A percentile compares a stretch with the other conserved stretches of the same genome.
Conservation (phyloP, 2,797 vertebrate genomes). For the Huso huso region DNA sequence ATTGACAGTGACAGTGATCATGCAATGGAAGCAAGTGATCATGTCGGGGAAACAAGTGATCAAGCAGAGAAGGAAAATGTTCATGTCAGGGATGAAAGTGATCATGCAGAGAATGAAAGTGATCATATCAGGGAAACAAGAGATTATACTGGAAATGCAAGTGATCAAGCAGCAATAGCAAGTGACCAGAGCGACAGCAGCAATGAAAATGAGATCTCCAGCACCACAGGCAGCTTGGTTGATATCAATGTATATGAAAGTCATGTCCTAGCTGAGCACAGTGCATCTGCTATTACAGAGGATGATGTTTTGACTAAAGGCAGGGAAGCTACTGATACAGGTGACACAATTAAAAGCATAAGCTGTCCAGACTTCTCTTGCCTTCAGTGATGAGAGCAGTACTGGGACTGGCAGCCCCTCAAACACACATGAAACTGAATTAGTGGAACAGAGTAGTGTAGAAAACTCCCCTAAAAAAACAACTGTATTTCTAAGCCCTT, state of each 20-base stretch:
- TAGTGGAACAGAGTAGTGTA: neutral
- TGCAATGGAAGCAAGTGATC: neutral
- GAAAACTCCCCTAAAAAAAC: neutral
- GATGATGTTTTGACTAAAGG: neutral
- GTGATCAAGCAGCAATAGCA: too few species aligned
- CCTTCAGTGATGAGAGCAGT: slow-evolving; percentile 2
- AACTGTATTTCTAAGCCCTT: too few species aligned
- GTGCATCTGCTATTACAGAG: neutral
- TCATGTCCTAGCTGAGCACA: slow-evolving; percentile 13
- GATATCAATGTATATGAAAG: slow-evolving; percentile 14
- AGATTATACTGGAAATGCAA: too few species aligned
- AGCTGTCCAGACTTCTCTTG: neutral
- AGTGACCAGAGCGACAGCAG: neutral
- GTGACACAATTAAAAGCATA: neutral
- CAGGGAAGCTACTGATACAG: slow-evolving; percentile 4
- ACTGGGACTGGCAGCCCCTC: neutral
- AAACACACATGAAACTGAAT: neutral
- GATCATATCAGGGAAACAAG: too few species aligned
- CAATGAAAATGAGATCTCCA: slow-evolving; percentile 1
- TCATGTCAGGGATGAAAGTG: too few species aligned
- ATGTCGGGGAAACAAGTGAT: too few species aligned
- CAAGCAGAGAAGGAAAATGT: too few species aligned
- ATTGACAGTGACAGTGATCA: slow-evolving; percentile 22
- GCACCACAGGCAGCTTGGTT: neutral
- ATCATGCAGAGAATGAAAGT: too few species aligned